Percentiles rank a stretch among this genome's conserved stretches.
Evolutionary conservation across 1,140 invertebrate genomes (phyloP).

Genomic region (Drosophila bifasciata): DNA sequence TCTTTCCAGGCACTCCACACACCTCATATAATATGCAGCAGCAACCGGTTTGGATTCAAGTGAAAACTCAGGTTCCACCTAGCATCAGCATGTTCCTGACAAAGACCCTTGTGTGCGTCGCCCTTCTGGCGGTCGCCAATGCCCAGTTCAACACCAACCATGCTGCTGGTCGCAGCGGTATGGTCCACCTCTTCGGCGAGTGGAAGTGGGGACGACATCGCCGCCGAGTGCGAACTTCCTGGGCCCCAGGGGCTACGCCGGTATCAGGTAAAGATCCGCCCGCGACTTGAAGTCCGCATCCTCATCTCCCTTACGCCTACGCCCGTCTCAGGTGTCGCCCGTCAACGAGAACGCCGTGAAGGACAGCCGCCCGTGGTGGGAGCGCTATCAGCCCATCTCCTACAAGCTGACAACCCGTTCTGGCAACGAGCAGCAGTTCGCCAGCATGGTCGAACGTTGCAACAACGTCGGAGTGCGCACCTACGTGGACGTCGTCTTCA

Average conservation of each 20-base stretch:
- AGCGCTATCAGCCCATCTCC: slow-evolving; percentile 95
- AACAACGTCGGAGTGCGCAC: slow-evolving; percentile 90
- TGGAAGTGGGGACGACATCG: slow-evolving; percentile 94
- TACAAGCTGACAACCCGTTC: slow-evolving; percentile 91
- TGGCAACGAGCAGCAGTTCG: slow-evolving; percentile 89
- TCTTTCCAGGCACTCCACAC: slow-evolving; percentile 2
- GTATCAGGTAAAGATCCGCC: slow-evolving; percentile 87
- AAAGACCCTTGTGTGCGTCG: slow-evolving; percentile 45
- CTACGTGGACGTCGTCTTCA: slow-evolving; percentile 92
- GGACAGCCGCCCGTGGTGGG: slow-evolving; percentile 89
- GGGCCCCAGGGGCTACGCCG: slow-evolving; percentile 89
- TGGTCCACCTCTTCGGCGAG: slow-evolving; percentile 92
- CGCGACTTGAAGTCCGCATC: too few species aligned
- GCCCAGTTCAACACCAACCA: slow-evolving; percentile 80
- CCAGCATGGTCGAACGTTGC: slow-evolving; percentile 89
- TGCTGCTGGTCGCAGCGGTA: slow-evolving; percentile 85
- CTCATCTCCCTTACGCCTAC: too few species aligned
- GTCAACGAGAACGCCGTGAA: slow-evolving; percentile 74
- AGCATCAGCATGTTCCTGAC: slow-evolving; percentile 54
- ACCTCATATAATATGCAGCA: slow-evolving; percentile 42
- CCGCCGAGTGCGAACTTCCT: slow-evolving; percentile 92
- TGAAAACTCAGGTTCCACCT: slow-evolving; percentile 34
- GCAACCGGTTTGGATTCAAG: slow-evolving; percentile 21
- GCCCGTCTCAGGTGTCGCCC: slow-evolving; percentile 61
- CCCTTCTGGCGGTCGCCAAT: slow-evolving; percentile 50